phyloP scores from a whole-genome alignment of 2,113 vertebrate genomes.

The Sylvilagus bachmani region DNA sequence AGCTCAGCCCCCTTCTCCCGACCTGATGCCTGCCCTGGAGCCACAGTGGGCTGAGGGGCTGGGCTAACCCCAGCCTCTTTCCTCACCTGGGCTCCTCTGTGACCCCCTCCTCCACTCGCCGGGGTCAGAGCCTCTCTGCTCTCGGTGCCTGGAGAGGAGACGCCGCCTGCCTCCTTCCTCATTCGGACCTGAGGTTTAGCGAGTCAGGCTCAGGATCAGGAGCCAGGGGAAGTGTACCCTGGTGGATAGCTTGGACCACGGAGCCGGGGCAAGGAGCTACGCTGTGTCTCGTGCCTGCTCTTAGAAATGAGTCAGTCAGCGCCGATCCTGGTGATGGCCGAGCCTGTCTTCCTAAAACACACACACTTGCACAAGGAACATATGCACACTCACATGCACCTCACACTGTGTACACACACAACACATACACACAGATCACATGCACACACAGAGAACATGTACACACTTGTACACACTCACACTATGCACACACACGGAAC shows the following conservation, averaged over 20 bases:
- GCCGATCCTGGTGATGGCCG: rapidly evolving
- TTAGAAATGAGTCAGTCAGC: neutral
- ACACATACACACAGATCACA: neutral
- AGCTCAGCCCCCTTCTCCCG: no score
- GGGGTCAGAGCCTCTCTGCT: constrained; percentile 70
- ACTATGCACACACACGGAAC: neutral
- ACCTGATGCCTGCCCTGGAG: constrained; percentile 77
- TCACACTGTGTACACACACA: no score
- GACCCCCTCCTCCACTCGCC: constrained; percentile 72
- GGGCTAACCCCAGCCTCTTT: constrained; percentile 82
- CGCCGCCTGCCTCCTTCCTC: constrained; percentile 75
- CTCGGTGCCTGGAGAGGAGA: constrained; percentile 26
- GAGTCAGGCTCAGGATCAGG: constrained; percentile 72
- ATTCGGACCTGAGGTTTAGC: constrained; percentile 33
- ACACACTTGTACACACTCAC: neutral
- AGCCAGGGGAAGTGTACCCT: constrained; percentile 51
- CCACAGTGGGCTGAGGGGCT: constrained; percentile 65
- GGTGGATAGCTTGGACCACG: constrained; percentile 67
- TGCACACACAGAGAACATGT: neutral
- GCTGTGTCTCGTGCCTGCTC: no score
- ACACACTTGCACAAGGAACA: rapidly evolving
- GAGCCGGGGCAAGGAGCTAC: neutral
- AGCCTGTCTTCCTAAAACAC: neutral
- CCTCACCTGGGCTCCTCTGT: constrained; percentile 80
- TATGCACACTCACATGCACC: neutral